These are phyloP conservation scores for Burhinus bistriatus DNA, from an alignment of 2,113 vertebrate species.

Conservation along the genomic window DNA sequence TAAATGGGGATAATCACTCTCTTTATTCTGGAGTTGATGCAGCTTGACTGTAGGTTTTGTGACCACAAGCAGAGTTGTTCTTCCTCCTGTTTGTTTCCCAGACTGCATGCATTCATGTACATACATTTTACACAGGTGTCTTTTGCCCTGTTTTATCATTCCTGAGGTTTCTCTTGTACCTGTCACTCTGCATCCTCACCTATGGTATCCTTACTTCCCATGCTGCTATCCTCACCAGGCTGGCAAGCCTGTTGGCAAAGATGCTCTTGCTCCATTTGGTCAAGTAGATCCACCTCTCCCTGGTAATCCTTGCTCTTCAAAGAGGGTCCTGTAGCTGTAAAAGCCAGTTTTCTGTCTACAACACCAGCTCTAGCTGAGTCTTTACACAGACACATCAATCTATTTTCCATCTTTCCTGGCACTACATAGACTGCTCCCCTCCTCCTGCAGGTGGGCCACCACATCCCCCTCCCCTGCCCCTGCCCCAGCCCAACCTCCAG, in stretches of 20 bases:
- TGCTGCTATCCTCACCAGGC: background rate
- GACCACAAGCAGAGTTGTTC: background rate
- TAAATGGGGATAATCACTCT: background rate
- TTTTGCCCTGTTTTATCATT: background rate
- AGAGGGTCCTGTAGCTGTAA: background rate
- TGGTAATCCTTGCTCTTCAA: background rate
- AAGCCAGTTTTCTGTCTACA: background rate
- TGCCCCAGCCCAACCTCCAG: background rate
- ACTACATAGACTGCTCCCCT: background rate
- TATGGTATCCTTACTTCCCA: background rate
- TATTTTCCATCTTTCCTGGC: background rate
- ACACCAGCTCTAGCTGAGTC: background rate
- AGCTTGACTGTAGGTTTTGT: background rate
- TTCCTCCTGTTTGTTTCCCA: background rate
- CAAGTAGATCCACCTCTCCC: background rate
- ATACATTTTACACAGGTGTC: background rate
- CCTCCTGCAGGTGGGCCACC: background rate
- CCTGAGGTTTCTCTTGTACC: background rate
- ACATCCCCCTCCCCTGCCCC: background rate
- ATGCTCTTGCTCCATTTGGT: background rate
- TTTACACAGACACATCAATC: background rate
- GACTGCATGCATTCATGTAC: background rate
- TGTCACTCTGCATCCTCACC: background rate
- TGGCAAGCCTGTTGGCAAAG: background rate
- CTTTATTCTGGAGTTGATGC: background rate